phyloP scores from a whole-genome alignment of 2,797 vertebrate genomes.

The Benthosema pterotum region DNA sequence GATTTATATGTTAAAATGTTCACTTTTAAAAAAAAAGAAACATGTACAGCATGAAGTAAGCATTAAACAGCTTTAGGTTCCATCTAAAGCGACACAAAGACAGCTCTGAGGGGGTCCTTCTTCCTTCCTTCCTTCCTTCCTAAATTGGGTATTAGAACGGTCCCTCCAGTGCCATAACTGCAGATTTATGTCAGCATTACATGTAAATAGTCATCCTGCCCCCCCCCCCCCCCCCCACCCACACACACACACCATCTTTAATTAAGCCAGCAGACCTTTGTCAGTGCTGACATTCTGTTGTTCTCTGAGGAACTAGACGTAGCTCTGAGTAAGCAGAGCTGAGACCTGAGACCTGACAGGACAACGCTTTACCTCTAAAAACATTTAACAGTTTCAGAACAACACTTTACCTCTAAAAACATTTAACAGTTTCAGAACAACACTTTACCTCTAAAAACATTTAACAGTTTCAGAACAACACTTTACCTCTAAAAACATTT shows the following conservation, averaged over 20 bases:
- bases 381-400: too few species aligned
- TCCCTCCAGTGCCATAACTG: slow-evolving; percentile 74
- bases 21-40: too few species aligned
- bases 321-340: slow-evolving; percentile 62
- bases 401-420: too few species aligned
- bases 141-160: slow-evolving; percentile 70
- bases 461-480: too few species aligned
- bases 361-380: slow-evolving; percentile 11
- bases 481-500: too few species aligned
- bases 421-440: too few species aligned
- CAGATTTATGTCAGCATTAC: slow-evolving; percentile 80
- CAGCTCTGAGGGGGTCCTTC: too few species aligned
- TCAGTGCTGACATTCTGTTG: slow-evolving; percentile 51
- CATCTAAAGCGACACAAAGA: too few species aligned
- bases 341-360: slow-evolving; percentile 35
- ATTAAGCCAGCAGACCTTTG: slow-evolving; percentile 72
- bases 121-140: slow-evolving; percentile 42
- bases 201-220: slow-evolving; percentile 71
- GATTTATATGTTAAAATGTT: too few species aligned
- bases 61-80: too few species aligned
- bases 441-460: too few species aligned
- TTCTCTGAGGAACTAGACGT: slow-evolving; percentile 48
- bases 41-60: too few species aligned
- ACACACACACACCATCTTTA: slow-evolving; percentile 66
- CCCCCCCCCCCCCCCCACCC: slow-evolving; percentile 59